Percentiles rank a stretch among this genome's conserved stretches.
These are phyloP conservation scores for Cuculus canorus DNA, from an alignment of 2,797 vertebrate species.

Conservation along the genomic window DNA sequence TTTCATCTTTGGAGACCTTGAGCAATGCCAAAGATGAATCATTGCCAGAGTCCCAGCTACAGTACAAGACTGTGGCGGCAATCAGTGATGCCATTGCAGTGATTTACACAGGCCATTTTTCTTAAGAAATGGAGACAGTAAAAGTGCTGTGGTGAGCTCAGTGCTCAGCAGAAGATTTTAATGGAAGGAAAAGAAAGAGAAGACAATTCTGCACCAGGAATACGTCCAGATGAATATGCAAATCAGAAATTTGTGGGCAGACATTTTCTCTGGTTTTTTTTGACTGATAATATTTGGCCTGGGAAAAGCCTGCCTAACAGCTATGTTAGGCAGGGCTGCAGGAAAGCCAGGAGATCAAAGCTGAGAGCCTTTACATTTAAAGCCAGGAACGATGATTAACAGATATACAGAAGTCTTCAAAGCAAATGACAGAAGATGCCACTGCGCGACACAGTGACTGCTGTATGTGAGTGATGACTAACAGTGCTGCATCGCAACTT, in stretches of 20 bases:
- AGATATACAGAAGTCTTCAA: not conserved
- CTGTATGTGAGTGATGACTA: not conserved
- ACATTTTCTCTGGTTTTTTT: not conserved
- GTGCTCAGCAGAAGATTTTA: constrained; percentile 28
- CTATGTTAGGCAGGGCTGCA: not conserved
- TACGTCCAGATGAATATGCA: constrained; percentile 27
- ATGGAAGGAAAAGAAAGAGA: constrained; percentile 20
- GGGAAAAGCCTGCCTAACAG: not conserved
- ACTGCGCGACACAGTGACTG: not conserved
- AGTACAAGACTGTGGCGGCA: constrained; percentile 28
- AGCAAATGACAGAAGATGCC: not conserved
- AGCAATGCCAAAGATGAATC: constrained; percentile 37
- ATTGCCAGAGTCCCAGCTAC: not conserved
- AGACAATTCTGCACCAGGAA: constrained; percentile 1
- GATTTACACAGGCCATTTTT: constrained; percentile 44
- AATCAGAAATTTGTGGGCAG: not conserved
- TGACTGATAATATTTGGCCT: not conserved
- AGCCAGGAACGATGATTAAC: not conserved
- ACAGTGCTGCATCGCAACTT: not conserved
- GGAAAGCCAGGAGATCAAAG: constrained; percentile 31
- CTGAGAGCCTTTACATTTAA: not conserved
- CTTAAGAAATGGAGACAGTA: not conserved
- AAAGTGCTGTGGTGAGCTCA: constrained; percentile 32
- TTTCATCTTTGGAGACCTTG: constrained; percentile 44
- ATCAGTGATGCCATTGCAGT: constrained; percentile 44